A percentile compares a stretch with the other conserved stretches of the same genome.
Evolutionary conservation across 2,113 vertebrate genomes (phyloP).

Genomic region (Campylomormyrus numenius): DNA sequence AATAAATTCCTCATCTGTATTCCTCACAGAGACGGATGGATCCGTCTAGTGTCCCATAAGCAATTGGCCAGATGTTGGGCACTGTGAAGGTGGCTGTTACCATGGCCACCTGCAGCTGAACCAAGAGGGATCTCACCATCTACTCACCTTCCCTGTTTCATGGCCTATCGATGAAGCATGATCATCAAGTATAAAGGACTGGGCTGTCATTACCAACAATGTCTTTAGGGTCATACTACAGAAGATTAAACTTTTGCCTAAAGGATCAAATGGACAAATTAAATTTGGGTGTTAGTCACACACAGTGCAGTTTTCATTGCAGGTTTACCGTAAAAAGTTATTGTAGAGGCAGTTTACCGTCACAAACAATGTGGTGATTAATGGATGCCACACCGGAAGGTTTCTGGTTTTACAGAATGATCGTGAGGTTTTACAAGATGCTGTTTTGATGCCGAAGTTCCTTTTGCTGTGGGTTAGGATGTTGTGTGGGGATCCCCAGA

Average conservation of each 20-base stretch:
- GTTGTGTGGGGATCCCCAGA: constrained; percentile 5
- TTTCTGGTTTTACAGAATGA: background rate
- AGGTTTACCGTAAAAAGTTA: background rate
- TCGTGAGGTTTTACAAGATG: background rate
- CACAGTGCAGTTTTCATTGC: background rate
- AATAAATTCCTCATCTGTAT: background rate
- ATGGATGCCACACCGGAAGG: background rate
- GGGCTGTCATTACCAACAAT: background rate
- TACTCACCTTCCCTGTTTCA: background rate
- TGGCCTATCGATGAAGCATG: background rate
- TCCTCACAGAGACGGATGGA: background rate
- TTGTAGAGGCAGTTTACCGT: background rate
- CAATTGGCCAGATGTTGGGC: background rate
- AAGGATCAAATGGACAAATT: background rate
- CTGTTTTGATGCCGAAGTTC: background rate
- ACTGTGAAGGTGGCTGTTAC: background rate
- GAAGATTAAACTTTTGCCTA: background rate
- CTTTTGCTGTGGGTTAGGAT: constrained; percentile 7
- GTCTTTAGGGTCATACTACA: background rate
- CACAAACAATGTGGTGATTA: background rate
- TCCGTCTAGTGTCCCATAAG: background rate
- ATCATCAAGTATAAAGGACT: background rate
- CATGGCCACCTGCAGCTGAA: background rate
- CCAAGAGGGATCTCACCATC: background rate
- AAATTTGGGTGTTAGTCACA: background rate